These are phyloP conservation scores for Pristis pectinata DNA, from an alignment of 2,797 vertebrate genomes.

Conservation along the genomic window DNA sequence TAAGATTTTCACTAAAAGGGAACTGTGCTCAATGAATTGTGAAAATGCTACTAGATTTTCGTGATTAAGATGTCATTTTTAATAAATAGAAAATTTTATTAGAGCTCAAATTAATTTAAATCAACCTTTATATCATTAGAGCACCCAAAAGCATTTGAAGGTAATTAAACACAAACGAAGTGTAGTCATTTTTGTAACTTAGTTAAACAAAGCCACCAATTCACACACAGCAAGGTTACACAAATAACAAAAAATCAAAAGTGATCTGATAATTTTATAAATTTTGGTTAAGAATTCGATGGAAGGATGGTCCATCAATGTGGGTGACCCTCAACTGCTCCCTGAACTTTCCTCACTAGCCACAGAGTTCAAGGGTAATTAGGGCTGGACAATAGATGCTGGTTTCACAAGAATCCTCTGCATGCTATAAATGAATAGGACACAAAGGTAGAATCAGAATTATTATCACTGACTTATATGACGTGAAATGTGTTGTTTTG, in stretches of 20 bases:
- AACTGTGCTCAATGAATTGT: background rate
- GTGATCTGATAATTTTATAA: background rate
- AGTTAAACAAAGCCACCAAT: background rate
- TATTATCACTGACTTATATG: no score
- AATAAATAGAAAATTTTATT: background rate
- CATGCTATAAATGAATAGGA: no score
- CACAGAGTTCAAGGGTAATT: no score
- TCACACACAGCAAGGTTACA: background rate
- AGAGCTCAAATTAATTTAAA: background rate
- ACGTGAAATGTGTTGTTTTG: no score
- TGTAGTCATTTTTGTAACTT: background rate
- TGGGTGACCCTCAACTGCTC: no score
- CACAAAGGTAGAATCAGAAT: no score
- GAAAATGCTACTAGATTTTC: background rate
- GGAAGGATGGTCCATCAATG: no score
- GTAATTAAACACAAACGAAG: background rate
- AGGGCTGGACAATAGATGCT: no score
- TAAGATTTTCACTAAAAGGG: background rate
- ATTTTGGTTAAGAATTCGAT: background rate
- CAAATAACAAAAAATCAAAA: background rate
- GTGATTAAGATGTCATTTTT: background rate
- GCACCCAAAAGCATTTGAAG: background rate
- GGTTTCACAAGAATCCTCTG: no score
- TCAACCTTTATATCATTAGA: no score
- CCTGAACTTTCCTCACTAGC: no score